Evolutionary conservation across 2,888 invertebrate species (phyloP), one percentile per base, ranked within the genome.

Genomic region (Apomyelois bistriatella): DNA sequence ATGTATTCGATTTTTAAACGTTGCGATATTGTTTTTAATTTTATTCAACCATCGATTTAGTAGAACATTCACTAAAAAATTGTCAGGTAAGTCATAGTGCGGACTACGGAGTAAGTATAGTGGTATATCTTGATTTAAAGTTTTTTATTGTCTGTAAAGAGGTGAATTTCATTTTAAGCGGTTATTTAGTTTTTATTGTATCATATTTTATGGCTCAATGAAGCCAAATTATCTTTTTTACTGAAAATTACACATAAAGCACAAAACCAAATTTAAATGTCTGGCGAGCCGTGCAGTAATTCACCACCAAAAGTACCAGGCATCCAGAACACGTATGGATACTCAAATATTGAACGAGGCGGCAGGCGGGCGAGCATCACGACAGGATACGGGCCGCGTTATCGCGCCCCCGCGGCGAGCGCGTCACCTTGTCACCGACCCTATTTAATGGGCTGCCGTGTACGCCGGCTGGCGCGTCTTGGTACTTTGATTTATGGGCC

Each of bases 391-490:
- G 81, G 77, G 81, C 78, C 77, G 73, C 80, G 79, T 79, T 82
- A 82, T 84, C 83, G 82, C 82, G 76, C 82, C 77, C 76, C 76
- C 76, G 78, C 78, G 75, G 76, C 73, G 74, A 74, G 76, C 68
- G 72, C 85, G 85, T 85, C 87, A 84, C 85, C 87, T 86, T 85
- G 87, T 87, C 87, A 86, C 87, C 85, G 85, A 83, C 79, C 82
- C 84, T 77, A 74, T 84, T 83, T 88, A 87, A 88, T 87, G 86
- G 83, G 80, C 81, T 79, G 81, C 80, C 67, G 79, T 72, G 69
- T 82, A 82, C 77, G 60, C 63, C 72, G 77, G 60, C 71, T 62
- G 64, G 61, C 55, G 52, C 58, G 59, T 68, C 73, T 85, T 85
- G 85, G 81, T 81, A 69, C 76, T 85, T 76, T 78, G 72, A 73